Conservation (phyloP, 2,797 vertebrate genomes). For the Natrix natrix region DNA sequence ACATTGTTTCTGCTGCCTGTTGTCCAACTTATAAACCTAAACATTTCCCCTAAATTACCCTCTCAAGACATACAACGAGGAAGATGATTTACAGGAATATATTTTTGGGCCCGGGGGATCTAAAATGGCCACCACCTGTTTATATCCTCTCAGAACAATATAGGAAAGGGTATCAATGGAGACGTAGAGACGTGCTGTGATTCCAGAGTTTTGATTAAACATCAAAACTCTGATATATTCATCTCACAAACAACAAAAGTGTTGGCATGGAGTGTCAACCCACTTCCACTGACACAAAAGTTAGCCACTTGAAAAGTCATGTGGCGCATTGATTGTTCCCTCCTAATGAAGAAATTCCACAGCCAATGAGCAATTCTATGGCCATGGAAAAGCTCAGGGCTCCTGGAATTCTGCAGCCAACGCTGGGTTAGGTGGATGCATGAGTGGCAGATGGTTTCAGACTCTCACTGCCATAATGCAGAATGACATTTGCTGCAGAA, state of each 20-base stretch:
- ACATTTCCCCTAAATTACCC: not conserved
- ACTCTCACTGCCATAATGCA: slow-evolving; percentile 34
- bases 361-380: slow-evolving; percentile 44
- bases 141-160: not conserved
- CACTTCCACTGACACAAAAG: not conserved
- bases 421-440: slow-evolving; percentile 37
- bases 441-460: slow-evolving; percentile 37
- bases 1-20: not conserved
- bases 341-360: slow-evolving; percentile 30
- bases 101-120: not conserved
- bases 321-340: not conserved
- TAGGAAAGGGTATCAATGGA: not conserved
- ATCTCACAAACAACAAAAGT: not conserved
- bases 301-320: not conserved
- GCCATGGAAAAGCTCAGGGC: slow-evolving; percentile 47
- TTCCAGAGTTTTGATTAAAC: not conserved
- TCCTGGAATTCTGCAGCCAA: slow-evolving; percentile 49
- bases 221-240: not conserved
- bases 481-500: slow-evolving; percentile 42
- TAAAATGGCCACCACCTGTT: not conserved
- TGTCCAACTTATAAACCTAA: not conserved
- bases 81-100: not conserved
- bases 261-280: not conserved
- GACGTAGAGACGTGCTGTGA: not conserved
- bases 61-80: not conserved